Evolutionary conservation across 2,113 vertebrate species (phyloP), one percentile per base, ranked within the genome.

Genomic region (Melanostigma gelatinosum): DNA sequence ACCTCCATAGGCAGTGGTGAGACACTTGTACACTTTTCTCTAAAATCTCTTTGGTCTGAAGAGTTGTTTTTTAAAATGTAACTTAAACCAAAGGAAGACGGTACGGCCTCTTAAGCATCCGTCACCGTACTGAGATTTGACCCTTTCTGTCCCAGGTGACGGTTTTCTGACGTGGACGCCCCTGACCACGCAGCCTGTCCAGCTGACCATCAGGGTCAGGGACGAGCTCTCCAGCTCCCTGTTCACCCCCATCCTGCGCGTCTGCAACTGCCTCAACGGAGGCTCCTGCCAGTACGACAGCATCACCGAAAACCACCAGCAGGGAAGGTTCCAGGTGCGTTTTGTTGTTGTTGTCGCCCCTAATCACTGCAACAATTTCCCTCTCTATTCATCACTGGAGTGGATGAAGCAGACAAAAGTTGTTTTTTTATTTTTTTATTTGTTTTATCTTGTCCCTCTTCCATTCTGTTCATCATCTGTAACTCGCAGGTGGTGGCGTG

Each of bases 241-340:
- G 50, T 91, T 96, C 82, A 93, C 68, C 16, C 95, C 94, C 12
- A 85, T 92, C 54, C 85, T 96, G 42, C 93, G 89, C 20, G 77
- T 96, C 57, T 96, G 96, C 77, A 95, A 88, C 91, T 96, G 96
- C 76, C 80, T 95, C 54, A 95, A 96, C 8, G 94, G 95, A 67
- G 96, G 96, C 61, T 90, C 87, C 64, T 96, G 96, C 76, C 93
- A 95, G 83, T 95, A 93, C 24, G 81, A 91, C 79, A 95, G 87
- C 79, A 29, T 94, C 16, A 68, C 62, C 1, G 91, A 96, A 76
- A 95, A 88, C 86, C 89, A 94, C 61, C 83, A 80, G 69, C 79
- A 93, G 73, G 94, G 94, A 77, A 95, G 88, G 82, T 95, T 95
- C 80, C 96, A 95, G 95, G 96, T 96, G 85, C 15, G 22, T 12